Evolutionary conservation across 2,888 invertebrate genomes (phyloP).

Genomic region (Melikaiella ostensackeni): DNA sequence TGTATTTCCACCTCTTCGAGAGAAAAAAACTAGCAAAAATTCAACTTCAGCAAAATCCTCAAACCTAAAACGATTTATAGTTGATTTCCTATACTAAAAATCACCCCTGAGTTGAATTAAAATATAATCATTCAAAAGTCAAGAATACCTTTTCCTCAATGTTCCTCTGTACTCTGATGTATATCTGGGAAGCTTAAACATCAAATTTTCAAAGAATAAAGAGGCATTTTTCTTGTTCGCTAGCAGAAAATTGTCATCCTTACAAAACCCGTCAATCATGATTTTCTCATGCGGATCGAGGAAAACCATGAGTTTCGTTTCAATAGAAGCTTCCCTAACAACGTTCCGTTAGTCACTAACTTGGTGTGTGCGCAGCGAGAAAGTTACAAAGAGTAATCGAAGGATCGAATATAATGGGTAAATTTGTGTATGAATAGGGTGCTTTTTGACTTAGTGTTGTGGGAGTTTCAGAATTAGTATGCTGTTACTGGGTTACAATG

Average conservation of each 20-base stretch:
- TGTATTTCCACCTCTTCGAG: too few relatives aligned
- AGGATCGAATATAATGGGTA: neutral
- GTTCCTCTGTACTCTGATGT: neutral
- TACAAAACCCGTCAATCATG: conserved; percentile 1
- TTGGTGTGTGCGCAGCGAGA: neutral
- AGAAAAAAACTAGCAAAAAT: too few relatives aligned
- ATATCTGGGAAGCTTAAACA: neutral
- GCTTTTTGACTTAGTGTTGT: neutral
- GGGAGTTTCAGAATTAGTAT: neutral
- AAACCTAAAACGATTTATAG: too few relatives aligned
- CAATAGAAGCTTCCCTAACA: neutral
- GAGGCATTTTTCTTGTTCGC: neutral
- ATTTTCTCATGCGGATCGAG: neutral
- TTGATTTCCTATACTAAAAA: neutral
- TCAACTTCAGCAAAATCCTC: neutral
- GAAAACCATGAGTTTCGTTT: neutral
- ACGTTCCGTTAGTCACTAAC: neutral
- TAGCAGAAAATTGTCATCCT: neutral
- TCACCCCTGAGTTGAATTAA: too few relatives aligned
- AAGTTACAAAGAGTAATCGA: conserved; percentile 14
- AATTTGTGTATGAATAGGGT: neutral
- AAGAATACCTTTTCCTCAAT: too few relatives aligned
- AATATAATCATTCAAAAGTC: too few relatives aligned
- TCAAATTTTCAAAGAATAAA: neutral
- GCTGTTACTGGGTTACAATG: neutral